A percentile compares a stretch with the other conserved stretches of the same genome.
Evolutionary conservation across 1,140 invertebrate species (phyloP).

Genomic region (Hylyphantes graminicola): DNA sequence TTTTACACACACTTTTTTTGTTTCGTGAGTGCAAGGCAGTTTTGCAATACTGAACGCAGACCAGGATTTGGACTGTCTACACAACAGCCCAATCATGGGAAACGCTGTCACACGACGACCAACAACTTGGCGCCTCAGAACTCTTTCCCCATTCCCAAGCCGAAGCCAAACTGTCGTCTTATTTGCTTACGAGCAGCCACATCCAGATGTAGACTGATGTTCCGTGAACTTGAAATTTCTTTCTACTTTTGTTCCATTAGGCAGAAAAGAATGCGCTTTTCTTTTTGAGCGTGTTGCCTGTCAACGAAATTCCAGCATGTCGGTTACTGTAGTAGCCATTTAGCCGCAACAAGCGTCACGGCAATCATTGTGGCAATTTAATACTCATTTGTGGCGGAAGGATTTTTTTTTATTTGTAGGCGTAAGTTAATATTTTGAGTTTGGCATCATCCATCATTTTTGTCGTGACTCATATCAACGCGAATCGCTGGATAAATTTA

Average conservation of each 20-base stretch:
- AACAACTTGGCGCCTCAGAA: neutral
- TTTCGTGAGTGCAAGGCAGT: neutral
- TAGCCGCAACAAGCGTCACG: slow-evolving; percentile 5
- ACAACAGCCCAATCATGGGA: neutral
- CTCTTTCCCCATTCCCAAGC: neutral
- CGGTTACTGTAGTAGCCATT: neutral
- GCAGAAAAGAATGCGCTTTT: neutral
- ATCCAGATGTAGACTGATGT: slow-evolving; percentile 15
- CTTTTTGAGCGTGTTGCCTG: neutral
- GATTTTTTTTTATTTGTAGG: neutral
- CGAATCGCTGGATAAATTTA: neutral
- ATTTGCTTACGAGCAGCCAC: slow-evolving; percentile 7
- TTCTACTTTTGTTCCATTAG: slow-evolving; percentile 16
- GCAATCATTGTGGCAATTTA: slow-evolving; percentile 17
- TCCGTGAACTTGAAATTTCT: slow-evolving; percentile 22
- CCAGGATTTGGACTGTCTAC: neutral
- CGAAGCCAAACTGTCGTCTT: slow-evolving; percentile 7
- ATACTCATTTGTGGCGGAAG: slow-evolving; percentile 7
- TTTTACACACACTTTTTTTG: neutral
- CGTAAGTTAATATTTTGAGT: neutral
- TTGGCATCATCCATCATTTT: neutral
- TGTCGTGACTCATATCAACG: neutral
- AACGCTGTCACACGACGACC: neutral
- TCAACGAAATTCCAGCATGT: neutral
- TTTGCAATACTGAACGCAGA: neutral